Percentiles rank a stretch among this genome's conserved stretches.
phyloP scores from a whole-genome alignment of 2,888 invertebrate genomes.

The Aquatica leii region DNA sequence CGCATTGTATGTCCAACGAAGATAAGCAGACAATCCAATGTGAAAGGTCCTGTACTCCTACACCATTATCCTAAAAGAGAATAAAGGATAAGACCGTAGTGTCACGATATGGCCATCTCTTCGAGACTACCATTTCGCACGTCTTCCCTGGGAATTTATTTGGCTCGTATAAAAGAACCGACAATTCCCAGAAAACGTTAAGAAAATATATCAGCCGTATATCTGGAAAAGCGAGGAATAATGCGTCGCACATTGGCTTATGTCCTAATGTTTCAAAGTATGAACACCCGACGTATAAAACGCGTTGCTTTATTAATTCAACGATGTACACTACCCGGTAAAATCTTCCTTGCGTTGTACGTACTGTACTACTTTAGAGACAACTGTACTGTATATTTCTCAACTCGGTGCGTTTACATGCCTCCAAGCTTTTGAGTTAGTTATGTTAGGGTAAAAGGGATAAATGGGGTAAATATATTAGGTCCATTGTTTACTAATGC shows the following conservation, averaged over 20 bases:
- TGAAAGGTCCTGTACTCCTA: conserved; percentile 36
- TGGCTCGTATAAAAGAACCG: conserved; percentile 50
- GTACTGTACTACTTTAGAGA: background rate
- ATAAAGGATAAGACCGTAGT: conserved; percentile 43
- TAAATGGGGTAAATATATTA: conserved; percentile 11
- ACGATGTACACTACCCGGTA: background rate
- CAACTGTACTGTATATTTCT: conserved; percentile 12
- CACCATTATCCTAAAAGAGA: conserved; percentile 41
- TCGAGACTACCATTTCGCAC: conserved; percentile 50
- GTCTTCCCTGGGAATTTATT: conserved; percentile 51
- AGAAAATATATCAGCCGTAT: conserved; percentile 48
- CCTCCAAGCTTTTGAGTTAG: conserved; percentile 10
- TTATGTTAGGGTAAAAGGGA: conserved; percentile 15
- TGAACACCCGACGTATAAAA: background rate
- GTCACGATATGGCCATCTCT: conserved; percentile 49
- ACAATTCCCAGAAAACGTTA: conserved; percentile 49
- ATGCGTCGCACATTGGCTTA: conserved; percentile 35
- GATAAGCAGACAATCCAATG: conserved; percentile 34
- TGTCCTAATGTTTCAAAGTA: conserved; percentile 6
- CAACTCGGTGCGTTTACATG: conserved; percentile 14
- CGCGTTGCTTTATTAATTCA: background rate
- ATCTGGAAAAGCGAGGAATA: conserved; percentile 48
- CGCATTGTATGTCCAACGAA: conserved; percentile 28
- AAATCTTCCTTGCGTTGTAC: too few species aligned
- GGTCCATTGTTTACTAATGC: conserved; percentile 11